phyloP scores from a whole-genome alignment of 2,888 invertebrate genomes.

The Dinocampus coccinellae region DNA sequence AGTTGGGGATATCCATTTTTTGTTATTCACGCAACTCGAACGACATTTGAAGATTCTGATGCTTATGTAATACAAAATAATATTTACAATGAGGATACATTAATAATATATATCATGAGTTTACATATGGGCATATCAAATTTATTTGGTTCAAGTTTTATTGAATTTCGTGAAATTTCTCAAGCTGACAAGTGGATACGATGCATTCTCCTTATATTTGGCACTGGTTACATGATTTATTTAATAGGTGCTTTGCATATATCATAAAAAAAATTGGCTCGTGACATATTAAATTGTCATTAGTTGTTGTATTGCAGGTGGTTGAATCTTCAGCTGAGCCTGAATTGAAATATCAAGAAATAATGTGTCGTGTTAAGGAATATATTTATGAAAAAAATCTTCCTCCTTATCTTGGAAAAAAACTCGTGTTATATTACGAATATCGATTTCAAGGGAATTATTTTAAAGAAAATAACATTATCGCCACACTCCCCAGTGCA shows the following conservation, averaged over 20 bases:
- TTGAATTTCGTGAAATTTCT: constrained; percentile 48
- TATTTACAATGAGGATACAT: constrained; percentile 41
- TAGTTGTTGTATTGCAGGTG: constrained; percentile 67
- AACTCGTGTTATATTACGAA: constrained; percentile 74
- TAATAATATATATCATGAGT: constrained; percentile 53
- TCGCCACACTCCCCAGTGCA: constrained; percentile 72
- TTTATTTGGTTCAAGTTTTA: constrained; percentile 56
- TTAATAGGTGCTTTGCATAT: constrained; percentile 55
- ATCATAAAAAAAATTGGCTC: background rate
- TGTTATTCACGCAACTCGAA: constrained; percentile 47
- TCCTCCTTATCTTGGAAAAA: constrained; percentile 71
- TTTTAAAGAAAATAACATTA: constrained; percentile 73
- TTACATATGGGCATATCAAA: constrained; percentile 58
- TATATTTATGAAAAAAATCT: constrained; percentile 75
- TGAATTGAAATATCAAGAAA: constrained; percentile 70
- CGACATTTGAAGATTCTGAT: constrained; percentile 47
- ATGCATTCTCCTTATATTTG: constrained; percentile 53
- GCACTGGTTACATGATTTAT: constrained; percentile 55
- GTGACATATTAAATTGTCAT: background rate
- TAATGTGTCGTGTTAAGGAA: constrained; percentile 72
- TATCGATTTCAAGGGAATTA: constrained; percentile 74
- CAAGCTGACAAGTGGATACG: constrained; percentile 52
- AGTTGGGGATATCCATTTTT: constrained; percentile 56
- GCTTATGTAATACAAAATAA: constrained; percentile 45
- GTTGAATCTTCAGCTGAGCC: constrained; percentile 67